Evolutionary conservation across 2,113 vertebrate species (phyloP), one percentile per base, ranked within the genome.

Genomic region (Larimichthys crocea): DNA sequence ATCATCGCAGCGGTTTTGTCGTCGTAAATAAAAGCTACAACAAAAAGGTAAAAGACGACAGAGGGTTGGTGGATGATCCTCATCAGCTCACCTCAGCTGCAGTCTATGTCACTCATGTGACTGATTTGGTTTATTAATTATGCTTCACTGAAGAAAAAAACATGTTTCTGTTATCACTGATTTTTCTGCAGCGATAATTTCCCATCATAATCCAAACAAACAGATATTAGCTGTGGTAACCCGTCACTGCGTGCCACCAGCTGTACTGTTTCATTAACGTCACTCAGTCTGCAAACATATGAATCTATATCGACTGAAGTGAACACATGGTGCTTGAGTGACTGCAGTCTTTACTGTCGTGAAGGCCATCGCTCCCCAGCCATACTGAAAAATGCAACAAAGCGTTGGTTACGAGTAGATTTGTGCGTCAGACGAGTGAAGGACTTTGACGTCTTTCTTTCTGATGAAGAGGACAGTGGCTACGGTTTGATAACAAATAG

Each of bases 181-280:
- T 70, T 9, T 40, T 35, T 19, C 48, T 52, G 44, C 29, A 5
- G 4, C 46, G 66, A 72, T 79, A 29, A 7, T 62, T 55, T 59
- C 49, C 24, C 46, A 3, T 11, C 1, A 20, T 57, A 20, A 24
- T 75, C 20, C 24, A 76, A 63, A 67, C 66, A 26, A 46, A 65
- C 40, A 14, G 0, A 67, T 22, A 29, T 66, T 29, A 53, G 6
- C 50, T 35, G 22, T 61, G 53, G 59, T 57, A 57, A 66, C 20
- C 20, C 55, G 24, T 71, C 40, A 44, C 35, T 29, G 60, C 29
- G 76, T 46, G 31, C 4, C 62, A 31, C 4, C 53, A 63, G 60
- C 76, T 79, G 80, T 26, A 71, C 29, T 2, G n/a, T 55, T 81
- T 35, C 46, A 53, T 76, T 55, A 79, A 48, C 29, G 53, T 76